phyloP scores from a whole-genome alignment of 2,888 invertebrate species.

The Meiosimyza platycephala region DNA sequence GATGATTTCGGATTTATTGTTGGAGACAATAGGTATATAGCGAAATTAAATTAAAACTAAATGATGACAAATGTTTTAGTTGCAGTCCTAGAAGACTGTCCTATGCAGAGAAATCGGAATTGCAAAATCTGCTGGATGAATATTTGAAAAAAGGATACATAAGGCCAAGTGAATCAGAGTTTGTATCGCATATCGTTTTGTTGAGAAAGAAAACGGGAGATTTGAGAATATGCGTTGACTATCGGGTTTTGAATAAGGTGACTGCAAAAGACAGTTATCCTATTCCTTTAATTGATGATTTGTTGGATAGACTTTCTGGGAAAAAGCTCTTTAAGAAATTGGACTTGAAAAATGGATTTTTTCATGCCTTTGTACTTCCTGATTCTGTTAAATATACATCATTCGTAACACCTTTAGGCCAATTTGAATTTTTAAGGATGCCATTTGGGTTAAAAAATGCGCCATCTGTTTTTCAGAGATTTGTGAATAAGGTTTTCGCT shows the following conservation, averaged over 20 bases:
- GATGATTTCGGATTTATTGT: background rate
- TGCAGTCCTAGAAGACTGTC: conserved; percentile 30
- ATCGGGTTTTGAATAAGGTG: too few relatives aligned
- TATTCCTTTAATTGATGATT: too few relatives aligned
- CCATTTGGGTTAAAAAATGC: conserved; percentile 38
- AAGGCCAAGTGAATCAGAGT: too few relatives aligned
- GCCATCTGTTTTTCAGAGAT: background rate
- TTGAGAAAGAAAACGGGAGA: too few relatives aligned
- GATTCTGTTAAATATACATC: background rate
- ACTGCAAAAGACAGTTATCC: too few relatives aligned
- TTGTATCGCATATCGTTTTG: too few relatives aligned
- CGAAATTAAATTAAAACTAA: conserved; percentile 11
- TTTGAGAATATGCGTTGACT: too few relatives aligned
- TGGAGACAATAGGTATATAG: conserved; percentile 11
- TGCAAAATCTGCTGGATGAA: conserved; percentile 35
- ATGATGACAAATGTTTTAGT: conserved; percentile 9
- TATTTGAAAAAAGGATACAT: conserved; percentile 27
- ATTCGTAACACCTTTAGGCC: conserved; percentile 18
- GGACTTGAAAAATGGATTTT: conserved; percentile 13
- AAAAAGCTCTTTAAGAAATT: too few relatives aligned
- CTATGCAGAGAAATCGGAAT: conserved; percentile 24
- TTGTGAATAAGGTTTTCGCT: too few relatives aligned
- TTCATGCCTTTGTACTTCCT: background rate
- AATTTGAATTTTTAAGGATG: conserved; percentile 34
- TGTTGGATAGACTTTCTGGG: too few relatives aligned